These are phyloP conservation scores for Pristionchus arcanus DNA, from an alignment of 2,888 invertebrate genomes.

Conservation along the genomic window DNA sequence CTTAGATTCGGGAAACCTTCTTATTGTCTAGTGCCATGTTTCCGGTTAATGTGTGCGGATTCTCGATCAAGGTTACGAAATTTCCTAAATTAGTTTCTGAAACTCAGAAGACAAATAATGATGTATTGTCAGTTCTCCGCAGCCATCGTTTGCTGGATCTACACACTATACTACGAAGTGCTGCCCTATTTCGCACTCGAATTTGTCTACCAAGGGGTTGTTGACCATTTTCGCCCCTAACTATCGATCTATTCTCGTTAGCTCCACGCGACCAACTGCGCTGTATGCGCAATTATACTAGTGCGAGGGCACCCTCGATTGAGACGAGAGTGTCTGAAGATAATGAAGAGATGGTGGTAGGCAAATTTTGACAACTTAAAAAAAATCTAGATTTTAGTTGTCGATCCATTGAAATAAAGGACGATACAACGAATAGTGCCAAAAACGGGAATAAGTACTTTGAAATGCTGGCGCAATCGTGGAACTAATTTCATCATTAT, in stretches of 20 bases:
- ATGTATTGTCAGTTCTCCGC: conserved; percentile 9
- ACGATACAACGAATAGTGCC: neutral
- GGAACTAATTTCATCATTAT: neutral
- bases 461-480: neutral
- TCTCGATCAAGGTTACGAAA: neutral
- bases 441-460: neutral
- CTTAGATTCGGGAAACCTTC: neutral
- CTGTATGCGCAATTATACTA: neutral
- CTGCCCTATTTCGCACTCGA: neutral
- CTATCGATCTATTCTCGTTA: neutral
- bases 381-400: neutral
- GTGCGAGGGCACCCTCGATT: neutral
- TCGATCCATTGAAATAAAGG: neutral
- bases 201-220: conserved; percentile 9
- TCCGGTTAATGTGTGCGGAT: neutral
- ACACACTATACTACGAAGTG: neutral
- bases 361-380: too few species aligned
- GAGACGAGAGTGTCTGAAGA: neutral
- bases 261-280: conserved; percentile 38
- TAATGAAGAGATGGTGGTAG: neutral
- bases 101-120: too few species aligned
- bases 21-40: neutral
- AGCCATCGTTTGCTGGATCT: neutral
- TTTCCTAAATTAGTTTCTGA: too few species aligned
- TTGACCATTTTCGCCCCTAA: neutral